These are phyloP conservation scores for Standfussiana lucernea DNA, from an alignment of 2,888 invertebrate species.

Conservation along the genomic window DNA sequence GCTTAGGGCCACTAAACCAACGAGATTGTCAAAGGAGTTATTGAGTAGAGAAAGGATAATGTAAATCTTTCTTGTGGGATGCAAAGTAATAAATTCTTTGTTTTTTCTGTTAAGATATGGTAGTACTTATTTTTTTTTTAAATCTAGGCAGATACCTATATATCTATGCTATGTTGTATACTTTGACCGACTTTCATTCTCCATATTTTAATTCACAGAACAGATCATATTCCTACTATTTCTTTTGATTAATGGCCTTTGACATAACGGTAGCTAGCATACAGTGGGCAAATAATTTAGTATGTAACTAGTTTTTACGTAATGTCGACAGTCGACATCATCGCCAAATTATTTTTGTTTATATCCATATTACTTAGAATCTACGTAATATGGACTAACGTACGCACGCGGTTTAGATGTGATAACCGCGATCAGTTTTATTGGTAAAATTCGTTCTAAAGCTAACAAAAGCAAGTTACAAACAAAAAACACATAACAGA, in stretches of 20 bases:
- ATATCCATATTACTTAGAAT: no score
- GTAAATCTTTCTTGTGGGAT: no score
- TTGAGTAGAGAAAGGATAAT: no score
- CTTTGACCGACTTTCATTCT: not conserved
- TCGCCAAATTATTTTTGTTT: slow-evolving; percentile 1
- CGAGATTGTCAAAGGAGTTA: no score
- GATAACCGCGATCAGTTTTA: no score
- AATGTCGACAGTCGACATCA: slow-evolving; percentile 15
- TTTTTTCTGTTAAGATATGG: no score
- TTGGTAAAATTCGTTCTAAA: not conserved
- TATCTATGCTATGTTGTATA: not conserved
- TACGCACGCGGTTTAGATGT: no score
- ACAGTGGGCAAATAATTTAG: slow-evolving; percentile 7
- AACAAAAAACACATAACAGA: no score
- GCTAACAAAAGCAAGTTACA: not conserved
- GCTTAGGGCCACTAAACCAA: no score
- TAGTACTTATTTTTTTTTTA: no score
- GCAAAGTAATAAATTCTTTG: no score
- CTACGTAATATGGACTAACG: no score
- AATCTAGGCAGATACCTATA: not conserved
- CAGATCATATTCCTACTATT: not conserved
- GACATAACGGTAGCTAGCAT: not conserved
- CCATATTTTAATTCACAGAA: not conserved
- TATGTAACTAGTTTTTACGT: slow-evolving; percentile 2
- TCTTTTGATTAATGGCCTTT: not conserved